phyloP scores from a whole-genome alignment of 1,140 invertebrate species.

The Cecropterus lyciades region DNA sequence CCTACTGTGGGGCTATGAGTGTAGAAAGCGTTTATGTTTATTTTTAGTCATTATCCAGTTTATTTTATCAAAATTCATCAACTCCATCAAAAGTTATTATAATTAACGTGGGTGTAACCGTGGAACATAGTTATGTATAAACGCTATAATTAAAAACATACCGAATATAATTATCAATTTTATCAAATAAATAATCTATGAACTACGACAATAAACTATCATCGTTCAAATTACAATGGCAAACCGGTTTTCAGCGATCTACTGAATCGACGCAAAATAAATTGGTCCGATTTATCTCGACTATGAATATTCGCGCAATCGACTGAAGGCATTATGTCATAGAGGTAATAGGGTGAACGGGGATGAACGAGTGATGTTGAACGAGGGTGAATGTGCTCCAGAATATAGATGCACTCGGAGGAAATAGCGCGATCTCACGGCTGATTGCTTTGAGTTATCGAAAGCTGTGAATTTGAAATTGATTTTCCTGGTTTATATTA shows the following conservation, averaged over 20 bases:
- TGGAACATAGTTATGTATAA: too few relatives aligned
- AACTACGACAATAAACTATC: slow-evolving; percentile 1
- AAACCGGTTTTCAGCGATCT: slow-evolving; percentile 2
- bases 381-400: slow-evolving; percentile 9
- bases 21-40: too few relatives aligned
- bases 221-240: slow-evolving; percentile 20
- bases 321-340: slow-evolving; percentile 31
- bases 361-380: slow-evolving; percentile 1
- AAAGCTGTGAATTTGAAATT: slow-evolving; percentile 19
- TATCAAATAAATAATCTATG: too few relatives aligned
- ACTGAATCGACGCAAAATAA: slow-evolving; percentile 32
- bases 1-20: too few relatives aligned
- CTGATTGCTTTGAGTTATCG: slow-evolving; percentile 23
- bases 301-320: slow-evolving; percentile 24
- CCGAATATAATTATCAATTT: too few relatives aligned
- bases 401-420: slow-evolving; percentile 26
- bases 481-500: slow-evolving; percentile 15
- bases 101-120: too few relatives aligned
- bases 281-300: slow-evolving; percentile 19
- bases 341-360: slow-evolving; percentile 28
- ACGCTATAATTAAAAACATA: too few relatives aligned
- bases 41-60: too few relatives aligned
- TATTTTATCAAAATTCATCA: too few relatives aligned
- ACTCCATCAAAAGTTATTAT: too few relatives aligned
- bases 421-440: slow-evolving; percentile 26